Conservation (phyloP, 2,797 vertebrate species). For the Muscicapa comitata region DNA sequence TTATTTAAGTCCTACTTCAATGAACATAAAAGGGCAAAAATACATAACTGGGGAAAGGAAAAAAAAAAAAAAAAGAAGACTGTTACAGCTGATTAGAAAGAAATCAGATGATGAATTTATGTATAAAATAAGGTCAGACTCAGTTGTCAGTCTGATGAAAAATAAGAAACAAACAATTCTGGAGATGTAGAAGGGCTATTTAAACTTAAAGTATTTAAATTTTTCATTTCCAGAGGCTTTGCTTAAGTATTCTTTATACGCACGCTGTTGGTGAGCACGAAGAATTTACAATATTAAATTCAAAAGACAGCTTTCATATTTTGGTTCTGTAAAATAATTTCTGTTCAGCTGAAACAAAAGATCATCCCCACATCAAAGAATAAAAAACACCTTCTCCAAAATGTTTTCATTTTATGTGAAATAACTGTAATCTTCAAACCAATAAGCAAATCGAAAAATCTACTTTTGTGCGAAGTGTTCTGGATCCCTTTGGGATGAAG, state of each 20-base stretch:
- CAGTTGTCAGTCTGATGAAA: not conserved
- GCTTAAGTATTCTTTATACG: not conserved
- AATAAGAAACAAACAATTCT: conserved; percentile 7
- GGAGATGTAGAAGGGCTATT: not conserved
- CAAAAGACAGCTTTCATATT: not conserved
- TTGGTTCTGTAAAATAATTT: not conserved
- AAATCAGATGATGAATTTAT: not conserved
- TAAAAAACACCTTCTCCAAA: not conserved
- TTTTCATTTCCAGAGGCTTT: conserved; percentile 6
- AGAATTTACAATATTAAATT: not conserved
- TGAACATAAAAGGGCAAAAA: conserved; percentile 1
- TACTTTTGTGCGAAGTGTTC: not conserved
- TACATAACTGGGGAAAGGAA: not conserved
- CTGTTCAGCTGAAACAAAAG: not conserved
- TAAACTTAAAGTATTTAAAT: not conserved
- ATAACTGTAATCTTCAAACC: not conserved
- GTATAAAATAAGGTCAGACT: not conserved
- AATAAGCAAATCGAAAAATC: not conserved
- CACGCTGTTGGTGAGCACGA: not conserved
- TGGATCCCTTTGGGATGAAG: not conserved
- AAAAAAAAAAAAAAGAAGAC: not conserved
- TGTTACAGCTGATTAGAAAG: not conserved
- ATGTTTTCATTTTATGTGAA: not conserved
- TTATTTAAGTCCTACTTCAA: not conserved
- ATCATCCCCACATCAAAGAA: not conserved